phyloP scores from a whole-genome alignment of 2,888 invertebrate species.

The Chymomyza procnemis region DNA sequence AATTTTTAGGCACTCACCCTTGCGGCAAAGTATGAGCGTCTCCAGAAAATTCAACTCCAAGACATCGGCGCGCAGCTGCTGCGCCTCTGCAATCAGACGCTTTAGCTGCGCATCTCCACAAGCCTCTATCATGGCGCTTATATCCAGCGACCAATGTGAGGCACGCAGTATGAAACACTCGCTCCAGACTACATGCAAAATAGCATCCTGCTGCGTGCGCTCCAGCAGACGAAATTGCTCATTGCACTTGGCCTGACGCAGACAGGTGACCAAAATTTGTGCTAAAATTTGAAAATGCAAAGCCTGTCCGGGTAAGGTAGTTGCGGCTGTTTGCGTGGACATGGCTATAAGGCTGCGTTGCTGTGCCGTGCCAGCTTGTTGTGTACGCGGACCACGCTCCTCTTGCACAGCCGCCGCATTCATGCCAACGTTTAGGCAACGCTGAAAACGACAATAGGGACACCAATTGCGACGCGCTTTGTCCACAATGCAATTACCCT shows the following conservation, averaged over 20 bases:
- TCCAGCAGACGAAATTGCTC: conserved; percentile 80
- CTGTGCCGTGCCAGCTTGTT: conserved; percentile 19
- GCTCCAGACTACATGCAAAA: conserved; percentile 82
- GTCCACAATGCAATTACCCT: conserved; percentile 87
- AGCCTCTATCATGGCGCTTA: conserved; percentile 75
- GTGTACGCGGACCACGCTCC: conserved; percentile 86
- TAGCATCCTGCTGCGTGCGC: conserved; percentile 80
- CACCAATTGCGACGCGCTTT: conserved; percentile 93
- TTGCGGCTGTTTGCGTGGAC: background rate
- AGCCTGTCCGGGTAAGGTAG: conserved; percentile 38
- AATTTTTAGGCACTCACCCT: conserved; percentile 75
- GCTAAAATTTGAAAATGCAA: conserved; percentile 81
- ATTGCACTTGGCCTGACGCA: conserved; percentile 81
- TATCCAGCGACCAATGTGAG: conserved; percentile 81
- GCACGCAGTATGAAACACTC: conserved; percentile 81
- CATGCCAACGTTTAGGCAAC: conserved; percentile 88
- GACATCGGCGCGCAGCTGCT: conserved; percentile 78
- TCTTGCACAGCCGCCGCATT: conserved; percentile 90
- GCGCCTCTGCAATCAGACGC: conserved; percentile 76
- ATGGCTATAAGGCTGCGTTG: conserved; percentile 1
- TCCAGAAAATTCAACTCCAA: conserved; percentile 80
- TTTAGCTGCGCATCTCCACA: conserved; percentile 75
- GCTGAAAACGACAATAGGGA: conserved; percentile 88
- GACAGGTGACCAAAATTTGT: conserved; percentile 81
- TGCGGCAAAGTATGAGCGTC: conserved; percentile 80